Percentiles rank a stretch among this genome's conserved stretches.
Conservation (phyloP, 2,113 vertebrate species). For the Gymnarchus niloticus region DNA sequence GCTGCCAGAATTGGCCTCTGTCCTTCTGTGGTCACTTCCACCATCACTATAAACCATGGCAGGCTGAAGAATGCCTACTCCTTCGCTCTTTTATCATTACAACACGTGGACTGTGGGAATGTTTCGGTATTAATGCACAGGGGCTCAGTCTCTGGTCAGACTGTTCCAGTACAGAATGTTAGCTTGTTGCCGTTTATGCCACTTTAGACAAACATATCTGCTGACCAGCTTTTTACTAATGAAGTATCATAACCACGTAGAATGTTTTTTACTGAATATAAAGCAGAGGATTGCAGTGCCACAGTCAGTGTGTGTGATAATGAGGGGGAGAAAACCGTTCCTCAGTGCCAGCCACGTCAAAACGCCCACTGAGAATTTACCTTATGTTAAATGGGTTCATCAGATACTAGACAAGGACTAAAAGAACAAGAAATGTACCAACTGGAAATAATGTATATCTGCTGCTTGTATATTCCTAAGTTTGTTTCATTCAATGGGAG, state of each 20-base stretch:
- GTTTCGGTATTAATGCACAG: not conserved
- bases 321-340: not conserved
- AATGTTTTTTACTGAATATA: not conserved
- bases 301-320: not conserved
- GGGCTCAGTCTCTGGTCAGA: not conserved
- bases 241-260: not conserved
- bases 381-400: not conserved
- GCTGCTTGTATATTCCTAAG: not conserved
- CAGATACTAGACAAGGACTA: not conserved
- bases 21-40: not conserved
- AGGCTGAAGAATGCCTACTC: too few relatives aligned
- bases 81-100: not conserved
- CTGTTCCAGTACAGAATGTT: not conserved
- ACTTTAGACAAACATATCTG: not conserved
- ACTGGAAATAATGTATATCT: not conserved
- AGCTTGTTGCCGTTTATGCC: too few relatives aligned
- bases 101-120: not conserved
- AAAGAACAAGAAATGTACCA: not conserved
- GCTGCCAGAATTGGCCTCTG: not conserved
- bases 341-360: not conserved
- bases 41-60: not conserved
- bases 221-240: not conserved
- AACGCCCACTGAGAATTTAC: not conserved
- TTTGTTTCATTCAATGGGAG: not conserved
- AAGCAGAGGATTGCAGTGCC: not conserved